A percentile compares a stretch with the other conserved stretches of the same genome.
Evolutionary conservation across 2,113 vertebrate species (phyloP).

Genomic region (Shinisaurus crocodilurus): DNA sequence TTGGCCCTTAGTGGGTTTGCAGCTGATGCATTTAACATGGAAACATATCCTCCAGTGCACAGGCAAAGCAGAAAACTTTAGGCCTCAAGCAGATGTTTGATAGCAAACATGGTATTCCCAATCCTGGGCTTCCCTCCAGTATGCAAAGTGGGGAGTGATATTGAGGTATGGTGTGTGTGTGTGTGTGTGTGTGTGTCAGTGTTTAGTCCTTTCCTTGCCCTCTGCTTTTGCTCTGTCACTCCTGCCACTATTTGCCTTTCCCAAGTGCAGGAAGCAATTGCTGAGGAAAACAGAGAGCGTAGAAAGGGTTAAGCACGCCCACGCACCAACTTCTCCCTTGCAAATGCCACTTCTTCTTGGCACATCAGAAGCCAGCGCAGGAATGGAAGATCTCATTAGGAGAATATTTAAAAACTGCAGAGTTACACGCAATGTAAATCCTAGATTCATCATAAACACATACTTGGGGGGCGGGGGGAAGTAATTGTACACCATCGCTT

Average conservation of each 20-base stretch:
- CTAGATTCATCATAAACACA: background rate
- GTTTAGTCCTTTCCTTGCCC: background rate
- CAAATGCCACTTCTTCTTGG: background rate
- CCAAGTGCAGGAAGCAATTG: background rate
- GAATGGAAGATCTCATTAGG: background rate
- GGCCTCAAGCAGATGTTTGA: too few relatives aligned
- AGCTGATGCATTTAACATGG: too few relatives aligned
- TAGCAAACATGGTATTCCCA: background rate
- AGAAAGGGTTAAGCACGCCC: background rate
- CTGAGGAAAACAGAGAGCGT: background rate
- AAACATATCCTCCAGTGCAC: background rate
- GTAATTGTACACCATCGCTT: background rate
- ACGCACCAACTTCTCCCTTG: background rate
- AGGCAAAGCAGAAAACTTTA: background rate
- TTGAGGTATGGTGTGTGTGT: background rate
- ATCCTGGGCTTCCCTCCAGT: background rate
- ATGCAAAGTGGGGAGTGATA: background rate
- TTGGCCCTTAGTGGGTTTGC: background rate
- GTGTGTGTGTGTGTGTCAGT: background rate
- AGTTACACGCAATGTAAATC: background rate
- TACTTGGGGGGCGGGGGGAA: background rate
- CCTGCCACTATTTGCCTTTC: background rate
- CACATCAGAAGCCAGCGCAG: background rate
- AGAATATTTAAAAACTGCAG: background rate
- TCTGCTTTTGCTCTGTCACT: background rate